These are phyloP conservation scores for Solenodon paradoxus DNA, from an alignment of 2,113 vertebrate species.

Conservation along the genomic window DNA sequence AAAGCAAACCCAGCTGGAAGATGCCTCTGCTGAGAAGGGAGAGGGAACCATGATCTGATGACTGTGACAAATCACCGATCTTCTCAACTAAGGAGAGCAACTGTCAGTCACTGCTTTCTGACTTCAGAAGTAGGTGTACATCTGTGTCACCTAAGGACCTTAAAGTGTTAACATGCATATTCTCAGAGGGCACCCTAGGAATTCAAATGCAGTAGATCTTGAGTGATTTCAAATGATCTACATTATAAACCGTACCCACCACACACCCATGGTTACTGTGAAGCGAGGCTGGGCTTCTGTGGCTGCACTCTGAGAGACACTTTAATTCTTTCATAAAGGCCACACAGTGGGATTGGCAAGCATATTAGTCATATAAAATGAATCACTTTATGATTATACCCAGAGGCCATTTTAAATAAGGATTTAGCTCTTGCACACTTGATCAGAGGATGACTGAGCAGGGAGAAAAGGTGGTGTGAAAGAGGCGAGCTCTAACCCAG, in stretches of 20 bases:
- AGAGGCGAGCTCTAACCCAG: background rate
- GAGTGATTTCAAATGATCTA: background rate
- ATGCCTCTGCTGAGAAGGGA: background rate
- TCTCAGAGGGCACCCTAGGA: background rate
- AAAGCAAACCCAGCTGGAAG: background rate
- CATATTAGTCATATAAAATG: background rate
- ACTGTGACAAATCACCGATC: background rate
- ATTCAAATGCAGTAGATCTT: background rate
- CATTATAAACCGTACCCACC: background rate
- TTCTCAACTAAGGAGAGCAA: background rate
- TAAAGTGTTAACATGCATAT: background rate
- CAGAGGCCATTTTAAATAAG: background rate
- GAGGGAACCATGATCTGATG: background rate
- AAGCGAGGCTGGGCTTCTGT: background rate
- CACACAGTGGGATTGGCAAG: background rate
- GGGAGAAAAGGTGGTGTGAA: background rate
- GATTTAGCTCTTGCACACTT: background rate
- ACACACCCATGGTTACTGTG: rapidly evolving
- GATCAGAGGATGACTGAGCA: background rate
- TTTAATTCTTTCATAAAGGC: background rate
- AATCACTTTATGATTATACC: background rate
- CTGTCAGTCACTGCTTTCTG: background rate
- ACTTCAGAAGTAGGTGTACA: background rate
- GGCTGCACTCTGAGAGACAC: background rate
- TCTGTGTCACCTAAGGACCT: background rate